Conservation (phyloP, 2,888 invertebrate genomes). For the Rhingia rostrata region DNA sequence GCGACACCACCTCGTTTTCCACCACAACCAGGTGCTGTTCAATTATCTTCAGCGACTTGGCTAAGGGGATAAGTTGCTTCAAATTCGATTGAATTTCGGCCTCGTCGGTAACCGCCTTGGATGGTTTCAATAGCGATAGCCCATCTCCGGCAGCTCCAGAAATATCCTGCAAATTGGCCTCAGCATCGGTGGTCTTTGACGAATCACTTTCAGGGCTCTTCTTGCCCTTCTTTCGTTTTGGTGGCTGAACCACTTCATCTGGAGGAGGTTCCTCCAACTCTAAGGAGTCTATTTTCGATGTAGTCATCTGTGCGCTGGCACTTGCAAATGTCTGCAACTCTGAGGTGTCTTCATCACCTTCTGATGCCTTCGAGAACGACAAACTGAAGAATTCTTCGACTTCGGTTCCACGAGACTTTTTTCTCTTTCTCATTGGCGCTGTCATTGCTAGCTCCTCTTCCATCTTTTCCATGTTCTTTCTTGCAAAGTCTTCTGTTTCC, state of each 20-base stretch:
- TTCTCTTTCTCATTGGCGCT: slow-evolving; percentile 84
- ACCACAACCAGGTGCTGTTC: slow-evolving; percentile 86
- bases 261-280: slow-evolving; percentile 80
- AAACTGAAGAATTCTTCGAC: slow-evolving; percentile 88
- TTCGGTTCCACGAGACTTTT: slow-evolving; percentile 87
- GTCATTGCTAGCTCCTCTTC: slow-evolving; percentile 85
- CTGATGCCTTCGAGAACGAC: slow-evolving; percentile 85
- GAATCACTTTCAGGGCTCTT: slow-evolving; percentile 83
- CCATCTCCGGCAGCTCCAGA: slow-evolving; percentile 86
- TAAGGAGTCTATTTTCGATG: slow-evolving; percentile 83
- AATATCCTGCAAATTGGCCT: slow-evolving; percentile 83
- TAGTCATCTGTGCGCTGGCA: slow-evolving; percentile 86
- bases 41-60: slow-evolving; percentile 83
- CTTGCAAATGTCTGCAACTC: slow-evolving; percentile 88
- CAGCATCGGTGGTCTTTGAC: slow-evolving; percentile 81
- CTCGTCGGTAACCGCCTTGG: slow-evolving; percentile 83
- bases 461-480: slow-evolving; percentile 82
- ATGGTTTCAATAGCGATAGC: slow-evolving; percentile 78
- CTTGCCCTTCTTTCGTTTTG: slow-evolving; percentile 80
- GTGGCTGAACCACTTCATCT: slow-evolving; percentile 77
- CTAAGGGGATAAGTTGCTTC: slow-evolving; percentile 81
- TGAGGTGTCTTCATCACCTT: slow-evolving; percentile 86
- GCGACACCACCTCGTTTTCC: slow-evolving; percentile 86
- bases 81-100: slow-evolving; percentile 83
- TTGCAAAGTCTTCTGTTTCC: slow-evolving; percentile 83